These are phyloP conservation scores for Cherax quadricarinatus DNA, from an alignment of 1,140 invertebrate species.

Conservation along the genomic window DNA sequence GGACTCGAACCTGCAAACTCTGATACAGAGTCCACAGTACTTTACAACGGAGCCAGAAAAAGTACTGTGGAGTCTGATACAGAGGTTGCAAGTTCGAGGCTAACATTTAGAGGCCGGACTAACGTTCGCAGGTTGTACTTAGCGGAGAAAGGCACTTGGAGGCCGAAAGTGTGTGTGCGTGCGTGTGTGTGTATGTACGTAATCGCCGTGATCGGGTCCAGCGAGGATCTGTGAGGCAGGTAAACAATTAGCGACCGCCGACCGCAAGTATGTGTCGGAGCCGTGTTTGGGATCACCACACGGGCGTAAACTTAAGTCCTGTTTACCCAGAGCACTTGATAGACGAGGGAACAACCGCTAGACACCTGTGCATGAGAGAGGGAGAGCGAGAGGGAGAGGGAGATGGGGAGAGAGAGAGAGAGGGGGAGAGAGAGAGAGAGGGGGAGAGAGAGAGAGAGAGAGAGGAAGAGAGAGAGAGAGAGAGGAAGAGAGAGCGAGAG, in stretches of 20 bases:
- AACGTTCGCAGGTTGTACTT: not conserved
- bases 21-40: no score
- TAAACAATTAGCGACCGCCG: constrained; percentile 29
- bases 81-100: no score
- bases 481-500: not conserved
- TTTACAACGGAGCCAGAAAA: no score
- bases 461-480: not conserved
- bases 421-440: not conserved
- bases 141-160: not conserved
- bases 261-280: constrained; percentile 23
- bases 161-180: no score
- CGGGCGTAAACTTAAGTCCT: constrained; percentile 13
- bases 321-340: constrained; percentile 20
- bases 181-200: not conserved
- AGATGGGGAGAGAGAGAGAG: not conserved
- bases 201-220: constrained; percentile 1
- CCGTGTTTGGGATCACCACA: constrained; percentile 14
- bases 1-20: no score
- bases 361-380: not conserved
- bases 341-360: constrained; percentile 5
- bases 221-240: not conserved
- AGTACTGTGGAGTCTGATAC: no score
- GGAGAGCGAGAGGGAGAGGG: not conserved
- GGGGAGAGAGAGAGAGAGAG: not conserved
- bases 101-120: not conserved